Percentiles rank a stretch among this genome's conserved stretches.
Conservation (phyloP, 1,140 invertebrate genomes). For the Patella vulgata region DNA sequence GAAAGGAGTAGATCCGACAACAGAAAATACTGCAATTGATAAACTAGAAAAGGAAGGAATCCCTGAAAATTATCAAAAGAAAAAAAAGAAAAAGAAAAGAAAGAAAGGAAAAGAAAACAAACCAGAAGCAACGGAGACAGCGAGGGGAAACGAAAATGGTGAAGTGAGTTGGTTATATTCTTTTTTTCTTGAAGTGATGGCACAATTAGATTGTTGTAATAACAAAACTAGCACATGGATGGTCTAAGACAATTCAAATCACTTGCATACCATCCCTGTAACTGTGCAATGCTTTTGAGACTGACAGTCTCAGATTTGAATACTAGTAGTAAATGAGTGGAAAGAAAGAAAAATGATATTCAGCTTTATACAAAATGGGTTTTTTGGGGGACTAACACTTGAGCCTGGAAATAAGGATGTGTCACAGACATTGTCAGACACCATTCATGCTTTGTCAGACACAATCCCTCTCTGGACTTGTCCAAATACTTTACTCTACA, state of each 20-base stretch:
- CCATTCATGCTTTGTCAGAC: too few species aligned
- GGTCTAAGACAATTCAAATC: not conserved
- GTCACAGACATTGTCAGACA: too few species aligned
- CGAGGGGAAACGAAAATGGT: constrained; percentile 37
- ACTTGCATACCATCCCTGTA: not conserved
- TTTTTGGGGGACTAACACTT: too few species aligned
- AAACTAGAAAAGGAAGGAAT: constrained; percentile 31
- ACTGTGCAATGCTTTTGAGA: not conserved
- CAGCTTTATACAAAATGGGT: too few species aligned
- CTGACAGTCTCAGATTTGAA: too few species aligned
- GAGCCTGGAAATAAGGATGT: too few species aligned
- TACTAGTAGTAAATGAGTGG: too few species aligned
- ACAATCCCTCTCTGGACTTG: too few species aligned
- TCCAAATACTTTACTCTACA: too few species aligned
- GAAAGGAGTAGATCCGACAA: too few species aligned
- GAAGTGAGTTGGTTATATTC: not conserved
- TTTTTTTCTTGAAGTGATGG: not conserved
- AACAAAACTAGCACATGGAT: not conserved
- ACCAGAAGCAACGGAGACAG: constrained; percentile 72
- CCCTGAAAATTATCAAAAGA: constrained; percentile 45
- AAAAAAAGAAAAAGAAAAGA: constrained; percentile 62
- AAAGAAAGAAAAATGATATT: too few species aligned
- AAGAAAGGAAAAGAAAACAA: constrained; percentile 74
- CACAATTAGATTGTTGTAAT: not conserved
- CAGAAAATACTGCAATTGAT: constrained; percentile 73